Evolutionary conservation across 2,797 vertebrate species (phyloP), one percentile per base, ranked within the genome.

Genomic region (Molossus alvarezi): DNA sequence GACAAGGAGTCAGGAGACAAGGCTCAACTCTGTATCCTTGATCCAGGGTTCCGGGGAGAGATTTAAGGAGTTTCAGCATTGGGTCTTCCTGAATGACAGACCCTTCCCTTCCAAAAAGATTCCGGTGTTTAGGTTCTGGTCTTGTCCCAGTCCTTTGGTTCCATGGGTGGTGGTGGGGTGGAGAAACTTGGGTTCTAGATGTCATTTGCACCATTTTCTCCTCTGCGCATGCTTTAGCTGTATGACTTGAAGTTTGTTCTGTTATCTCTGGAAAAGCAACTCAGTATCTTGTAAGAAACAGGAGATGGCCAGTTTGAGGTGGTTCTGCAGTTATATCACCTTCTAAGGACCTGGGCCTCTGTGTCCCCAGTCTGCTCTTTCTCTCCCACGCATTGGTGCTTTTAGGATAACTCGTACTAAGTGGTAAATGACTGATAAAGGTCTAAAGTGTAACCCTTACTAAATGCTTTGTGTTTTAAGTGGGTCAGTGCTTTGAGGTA

Each of bases 361-460:
- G 37, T n/a, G 13, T 9, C 27, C 51, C 11, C 11, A 48, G 6
- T 5, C 17, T n/a, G 41, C 13, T n/a, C 1, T 13, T 51, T 13
- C 29, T 60, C 15, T 17, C 8, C 48, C 33, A 60, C 10, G 51
- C 5, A 41, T 6, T 84, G 17, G 48, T 64, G n/a, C 21, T 86
- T 90, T 89, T 51, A 77, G 84, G 57, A 92, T 14, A 81, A 67
- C 69, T 79, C 58, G 65, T 62, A 45, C 27, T 65, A 33, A 86
- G 21, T 51, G 51, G 17, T 87, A 83, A 79, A 82, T 41, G 55
- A 72, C 17, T 79, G 37, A 58, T 53, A 58, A 85, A 84, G 82
- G 10, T 12, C 55, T 84, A 29, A 92, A 55, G 33, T 58, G 23
- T 29, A 81, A 18, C 37, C 21, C n/a, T 87, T 82, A 29, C 14